Conservation (phyloP, 2,888 invertebrate genomes). For the Apomyelois bistriatella region DNA sequence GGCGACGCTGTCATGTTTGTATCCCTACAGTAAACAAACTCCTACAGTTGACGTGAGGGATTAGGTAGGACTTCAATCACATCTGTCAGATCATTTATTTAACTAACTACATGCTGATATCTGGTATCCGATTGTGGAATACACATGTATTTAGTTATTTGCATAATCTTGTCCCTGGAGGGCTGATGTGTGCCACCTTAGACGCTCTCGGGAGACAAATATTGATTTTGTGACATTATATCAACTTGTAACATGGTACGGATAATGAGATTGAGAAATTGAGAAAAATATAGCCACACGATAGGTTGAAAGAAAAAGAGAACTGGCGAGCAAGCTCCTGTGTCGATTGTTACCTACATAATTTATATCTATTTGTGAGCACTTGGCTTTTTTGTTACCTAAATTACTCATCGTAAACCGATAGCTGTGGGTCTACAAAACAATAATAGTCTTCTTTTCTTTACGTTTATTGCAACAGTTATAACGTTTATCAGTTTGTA, state of each 20-base stretch:
- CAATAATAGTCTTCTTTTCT: too few relatives aligned
- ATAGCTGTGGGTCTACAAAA: background rate
- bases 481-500: too few relatives aligned
- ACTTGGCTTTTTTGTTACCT: background rate
- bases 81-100: slow-evolving; percentile 4
- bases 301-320: too few relatives aligned
- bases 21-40: slow-evolving; percentile 37
- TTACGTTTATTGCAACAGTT: too few relatives aligned
- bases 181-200: background rate
- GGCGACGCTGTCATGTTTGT: slow-evolving; percentile 17
- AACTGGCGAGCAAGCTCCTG: too few relatives aligned
- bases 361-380: too few relatives aligned
- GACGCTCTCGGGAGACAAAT: background rate
- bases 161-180: slow-evolving; percentile 4
- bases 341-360: too few relatives aligned
- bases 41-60: slow-evolving; percentile 2
- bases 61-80: slow-evolving; percentile 15
- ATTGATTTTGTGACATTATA: background rate
- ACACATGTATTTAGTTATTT: slow-evolving; percentile 7
- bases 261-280: background rate
- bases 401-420: background rate
- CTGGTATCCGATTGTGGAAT: slow-evolving; percentile 4
- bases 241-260: background rate
- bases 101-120: slow-evolving; percentile 5
- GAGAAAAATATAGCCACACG: too few relatives aligned